A percentile compares a stretch with the other conserved stretches of the same genome.
phyloP scores from a whole-genome alignment of 2,888 invertebrate species.

The Didymodactylos carnosus region DNA sequence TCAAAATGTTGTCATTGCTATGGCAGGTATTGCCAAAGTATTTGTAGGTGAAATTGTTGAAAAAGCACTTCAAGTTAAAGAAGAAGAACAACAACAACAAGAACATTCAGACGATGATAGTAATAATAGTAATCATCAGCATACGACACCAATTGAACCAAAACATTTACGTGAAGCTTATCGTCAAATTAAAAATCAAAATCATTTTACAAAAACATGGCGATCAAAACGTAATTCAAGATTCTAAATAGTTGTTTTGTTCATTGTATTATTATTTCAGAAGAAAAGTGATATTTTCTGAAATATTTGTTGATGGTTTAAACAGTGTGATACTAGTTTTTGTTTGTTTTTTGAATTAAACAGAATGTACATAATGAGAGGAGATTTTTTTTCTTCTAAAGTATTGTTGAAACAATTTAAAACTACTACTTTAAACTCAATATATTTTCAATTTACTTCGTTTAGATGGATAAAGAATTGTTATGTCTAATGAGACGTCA shows the following conservation, averaged over 20 bases:
- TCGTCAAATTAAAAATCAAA: not conserved
- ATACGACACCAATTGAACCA: conserved; percentile 2
- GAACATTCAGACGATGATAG: no score
- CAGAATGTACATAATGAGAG: no score
- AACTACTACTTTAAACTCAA: no score
- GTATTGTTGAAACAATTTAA: no score
- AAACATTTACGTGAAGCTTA: conserved; percentile 13
- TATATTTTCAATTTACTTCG: no score
- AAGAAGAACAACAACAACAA: not conserved
- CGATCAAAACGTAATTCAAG: not conserved
- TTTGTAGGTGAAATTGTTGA: conserved; percentile 97
- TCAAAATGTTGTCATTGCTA: conserved; percentile 95
- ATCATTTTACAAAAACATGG: not conserved
- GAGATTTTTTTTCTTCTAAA: no score
- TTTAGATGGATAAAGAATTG: no score
- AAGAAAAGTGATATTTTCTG: not conserved
- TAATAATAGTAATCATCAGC: not conserved
- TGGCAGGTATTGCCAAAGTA: conserved; percentile 96
- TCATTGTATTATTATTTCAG: not conserved
- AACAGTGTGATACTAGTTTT: no score
- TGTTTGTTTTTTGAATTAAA: no score
- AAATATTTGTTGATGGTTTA: not conserved
- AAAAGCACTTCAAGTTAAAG: conserved; percentile 48
- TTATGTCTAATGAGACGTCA: no score
- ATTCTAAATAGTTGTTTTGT: not conserved